phyloP scores from a whole-genome alignment of 2,797 vertebrate genomes.

The Halcyon badia region DNA sequence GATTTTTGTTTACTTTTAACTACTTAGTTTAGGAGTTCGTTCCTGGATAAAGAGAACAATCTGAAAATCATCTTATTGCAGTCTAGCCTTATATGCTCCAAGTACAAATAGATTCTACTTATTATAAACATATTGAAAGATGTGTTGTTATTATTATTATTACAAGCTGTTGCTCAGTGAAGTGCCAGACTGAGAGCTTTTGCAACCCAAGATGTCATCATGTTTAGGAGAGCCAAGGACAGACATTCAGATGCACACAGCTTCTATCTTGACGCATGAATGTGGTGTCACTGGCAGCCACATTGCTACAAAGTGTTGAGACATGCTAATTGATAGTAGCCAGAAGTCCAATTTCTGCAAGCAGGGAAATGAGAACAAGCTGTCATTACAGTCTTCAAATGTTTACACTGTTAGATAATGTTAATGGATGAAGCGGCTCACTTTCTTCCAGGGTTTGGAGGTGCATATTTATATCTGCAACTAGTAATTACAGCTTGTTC shows the following conservation, averaged over 20 bases:
- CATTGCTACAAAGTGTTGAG: background rate
- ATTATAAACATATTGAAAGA: background rate
- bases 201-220: background rate
- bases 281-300: background rate
- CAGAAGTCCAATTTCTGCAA: background rate
- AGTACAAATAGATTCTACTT: background rate
- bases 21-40: background rate
- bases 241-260: background rate
- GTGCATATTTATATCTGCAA: background rate
- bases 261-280: background rate
- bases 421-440: background rate
- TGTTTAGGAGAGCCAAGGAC: background rate
- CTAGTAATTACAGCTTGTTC: background rate
- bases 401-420: background rate
- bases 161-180: background rate
- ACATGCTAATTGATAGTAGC: background rate
- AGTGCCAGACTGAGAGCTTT: background rate
- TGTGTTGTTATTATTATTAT: background rate
- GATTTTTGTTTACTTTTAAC: background rate
- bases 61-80: background rate
- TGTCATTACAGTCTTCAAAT: conserved; percentile 10
- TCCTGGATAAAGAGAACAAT: background rate
- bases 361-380: background rate
- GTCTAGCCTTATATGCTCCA: background rate
- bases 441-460: conserved; percentile 2